These are phyloP conservation scores for Sitobion miscanthi DNA, from an alignment of 1,140 invertebrate genomes.

Conservation along the genomic window DNA sequence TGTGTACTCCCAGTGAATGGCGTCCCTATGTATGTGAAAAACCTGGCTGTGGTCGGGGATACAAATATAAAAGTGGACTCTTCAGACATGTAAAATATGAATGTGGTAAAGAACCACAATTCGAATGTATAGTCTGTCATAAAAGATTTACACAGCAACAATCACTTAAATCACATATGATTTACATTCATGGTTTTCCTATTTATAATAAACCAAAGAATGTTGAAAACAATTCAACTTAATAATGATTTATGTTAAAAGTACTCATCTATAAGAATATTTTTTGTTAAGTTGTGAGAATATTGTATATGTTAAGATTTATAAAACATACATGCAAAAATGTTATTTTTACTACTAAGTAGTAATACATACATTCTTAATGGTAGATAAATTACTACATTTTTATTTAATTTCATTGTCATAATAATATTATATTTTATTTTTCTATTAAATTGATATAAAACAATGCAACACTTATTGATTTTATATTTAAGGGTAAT, in stretches of 20 bases:
- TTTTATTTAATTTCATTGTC: background rate
- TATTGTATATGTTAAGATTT: background rate
- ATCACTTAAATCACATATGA: conserved; percentile 55
- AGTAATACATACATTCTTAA: background rate
- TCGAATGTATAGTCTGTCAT: conserved; percentile 60
- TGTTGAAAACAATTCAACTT: background rate
- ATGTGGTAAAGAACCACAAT: conserved; percentile 70
- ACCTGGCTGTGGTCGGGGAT: conserved; percentile 61
- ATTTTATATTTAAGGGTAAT: too few species aligned
- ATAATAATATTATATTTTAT: background rate
- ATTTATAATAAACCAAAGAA: background rate
- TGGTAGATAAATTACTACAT: background rate
- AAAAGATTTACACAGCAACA: conserved; percentile 49
- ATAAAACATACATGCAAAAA: background rate
- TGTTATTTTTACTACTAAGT: background rate
- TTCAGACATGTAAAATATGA: conserved; percentile 62
- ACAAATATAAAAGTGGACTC: conserved; percentile 62
- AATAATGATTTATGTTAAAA: background rate
- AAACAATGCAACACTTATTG: too few species aligned
- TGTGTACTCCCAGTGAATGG: background rate
- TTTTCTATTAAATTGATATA: background rate
- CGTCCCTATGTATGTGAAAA: conserved; percentile 60
- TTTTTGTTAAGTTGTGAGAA: background rate
- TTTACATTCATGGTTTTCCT: conserved; percentile 49
- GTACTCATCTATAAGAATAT: background rate